These are phyloP conservation scores for Poecile atricapillus DNA, from an alignment of 2,113 vertebrate species.

Conservation along the genomic window DNA sequence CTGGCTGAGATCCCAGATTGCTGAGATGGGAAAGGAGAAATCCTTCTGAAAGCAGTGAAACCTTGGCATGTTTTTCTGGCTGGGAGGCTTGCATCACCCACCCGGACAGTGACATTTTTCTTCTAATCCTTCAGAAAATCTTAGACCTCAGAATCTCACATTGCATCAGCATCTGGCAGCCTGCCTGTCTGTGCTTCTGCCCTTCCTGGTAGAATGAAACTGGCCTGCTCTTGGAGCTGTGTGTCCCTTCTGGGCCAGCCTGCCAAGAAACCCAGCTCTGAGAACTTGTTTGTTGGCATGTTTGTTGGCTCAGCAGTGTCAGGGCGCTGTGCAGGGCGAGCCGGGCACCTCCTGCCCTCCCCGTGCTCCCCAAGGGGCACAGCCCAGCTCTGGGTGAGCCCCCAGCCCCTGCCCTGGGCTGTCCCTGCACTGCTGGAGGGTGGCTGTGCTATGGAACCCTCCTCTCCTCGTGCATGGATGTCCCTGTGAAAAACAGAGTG, in stretches of 20 bases:
- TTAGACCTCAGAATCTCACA: not conserved
- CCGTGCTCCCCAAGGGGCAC: rapidly evolving
- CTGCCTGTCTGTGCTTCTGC: not conserved
- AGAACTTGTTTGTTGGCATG: no score
- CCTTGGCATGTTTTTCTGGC: not conserved
- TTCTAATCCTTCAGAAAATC: not conserved
- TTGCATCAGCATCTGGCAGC: not conserved
- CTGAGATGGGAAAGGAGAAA: not conserved
- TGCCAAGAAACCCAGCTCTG: not conserved
- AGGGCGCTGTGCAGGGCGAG: rapidly evolving
- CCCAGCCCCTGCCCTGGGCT: not conserved
- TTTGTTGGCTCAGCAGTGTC: rapidly evolving
- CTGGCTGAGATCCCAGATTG: conserved; percentile 28
- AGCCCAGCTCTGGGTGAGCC: not conserved
- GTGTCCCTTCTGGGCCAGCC: rapidly evolving
- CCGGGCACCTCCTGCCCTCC: not conserved
- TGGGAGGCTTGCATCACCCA: not conserved
- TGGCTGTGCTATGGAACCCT: not conserved
- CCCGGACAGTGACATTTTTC: not conserved
- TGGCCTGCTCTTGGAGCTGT: not conserved
- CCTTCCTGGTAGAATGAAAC: not conserved
- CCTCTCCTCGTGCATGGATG: not conserved
- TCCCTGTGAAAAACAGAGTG: no score
- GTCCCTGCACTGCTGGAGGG: not conserved
- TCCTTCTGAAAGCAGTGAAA: not conserved